phyloP scores from a whole-genome alignment of 37 sponge, comb jelly and placozoan genomes.

The Mnemiopsis leidyi region DNA sequence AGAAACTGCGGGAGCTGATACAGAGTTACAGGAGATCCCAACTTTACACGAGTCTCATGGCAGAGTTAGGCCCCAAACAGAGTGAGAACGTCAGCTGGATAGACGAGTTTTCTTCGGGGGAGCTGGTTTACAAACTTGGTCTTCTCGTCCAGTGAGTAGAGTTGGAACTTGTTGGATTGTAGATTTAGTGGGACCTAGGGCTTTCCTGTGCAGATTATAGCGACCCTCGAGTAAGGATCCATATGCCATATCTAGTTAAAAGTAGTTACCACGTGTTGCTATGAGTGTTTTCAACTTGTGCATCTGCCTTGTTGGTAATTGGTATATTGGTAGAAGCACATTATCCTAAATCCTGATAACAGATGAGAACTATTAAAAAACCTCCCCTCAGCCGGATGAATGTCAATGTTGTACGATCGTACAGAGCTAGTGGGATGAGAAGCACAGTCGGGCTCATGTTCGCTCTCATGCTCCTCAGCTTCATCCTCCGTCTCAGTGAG shows the following conservation, averaged over 20 bases:
- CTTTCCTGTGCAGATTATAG: too few species aligned
- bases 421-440: conserved; percentile 42
- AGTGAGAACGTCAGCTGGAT: not conserved
- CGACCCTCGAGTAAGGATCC: too few species aligned
- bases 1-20: not conserved
- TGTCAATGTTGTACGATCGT: conserved; percentile 39
- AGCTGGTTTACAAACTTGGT: conserved; percentile 8
- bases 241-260: too few species aligned
- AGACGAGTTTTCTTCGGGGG: not conserved
- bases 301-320: too few species aligned
- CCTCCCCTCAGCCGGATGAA: conserved; percentile 37
- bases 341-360: too few species aligned
- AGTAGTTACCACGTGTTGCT: too few species aligned
- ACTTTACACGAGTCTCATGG: conserved; percentile 4
- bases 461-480: conserved; percentile 24
- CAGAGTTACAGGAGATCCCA: conserved; percentile 30
- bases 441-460: conserved; percentile 51
- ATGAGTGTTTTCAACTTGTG: too few species aligned
- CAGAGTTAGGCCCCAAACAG: not conserved
- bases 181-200: too few species aligned
- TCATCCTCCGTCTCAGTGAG: conserved; percentile 52
- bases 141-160: conserved; percentile 17
- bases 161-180: too few species aligned
- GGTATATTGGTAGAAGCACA: too few species aligned
- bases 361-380: too few species aligned